phyloP scores from a whole-genome alignment of 2,888 invertebrate genomes.

The Hemistola chrysoprasaria region DNA sequence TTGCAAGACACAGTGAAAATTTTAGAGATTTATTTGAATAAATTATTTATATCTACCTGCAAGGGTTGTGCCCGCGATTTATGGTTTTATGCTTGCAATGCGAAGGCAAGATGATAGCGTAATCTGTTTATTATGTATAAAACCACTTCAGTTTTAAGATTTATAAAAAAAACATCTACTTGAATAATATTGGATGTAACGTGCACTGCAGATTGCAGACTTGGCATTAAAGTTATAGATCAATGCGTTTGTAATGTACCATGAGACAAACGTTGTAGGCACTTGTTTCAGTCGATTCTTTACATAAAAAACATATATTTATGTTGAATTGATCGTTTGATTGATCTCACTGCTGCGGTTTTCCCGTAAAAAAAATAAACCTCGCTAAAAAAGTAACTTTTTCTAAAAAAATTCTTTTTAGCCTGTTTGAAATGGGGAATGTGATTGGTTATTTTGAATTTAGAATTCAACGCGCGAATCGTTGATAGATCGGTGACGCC shows the following conservation, averaged over 20 bases:
- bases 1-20: slow-evolving; percentile 57
- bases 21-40: slow-evolving; percentile 78
- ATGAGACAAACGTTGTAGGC: too few relatives aligned
- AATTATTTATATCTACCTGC: slow-evolving; percentile 77
- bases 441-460: slow-evolving; percentile 74
- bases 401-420: slow-evolving; percentile 40
- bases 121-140: slow-evolving; percentile 20
- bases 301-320: too few relatives aligned
- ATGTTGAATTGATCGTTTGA: too few relatives aligned
- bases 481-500: slow-evolving; percentile 73
- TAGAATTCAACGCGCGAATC: slow-evolving; percentile 70
- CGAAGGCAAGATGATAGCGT: slow-evolving; percentile 8
- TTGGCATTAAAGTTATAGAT: too few relatives aligned
- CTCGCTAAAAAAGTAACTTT: too few relatives aligned
- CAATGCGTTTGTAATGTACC: too few relatives aligned
- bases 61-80: slow-evolving; percentile 73
- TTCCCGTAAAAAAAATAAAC: too few relatives aligned
- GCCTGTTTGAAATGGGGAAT: slow-evolving; percentile 57
- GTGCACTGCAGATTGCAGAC: too few relatives aligned
- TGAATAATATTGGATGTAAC: too few relatives aligned
- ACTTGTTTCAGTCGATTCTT: too few relatives aligned
- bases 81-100: slow-evolving; percentile 46
- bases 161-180: too few relatives aligned
- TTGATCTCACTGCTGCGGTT: too few relatives aligned
- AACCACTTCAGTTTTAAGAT: slow-evolving; percentile 67